These are phyloP conservation scores for Adelognathus sp. DNA, from an alignment of 2,888 invertebrate genomes.

Conservation along the genomic window DNA sequence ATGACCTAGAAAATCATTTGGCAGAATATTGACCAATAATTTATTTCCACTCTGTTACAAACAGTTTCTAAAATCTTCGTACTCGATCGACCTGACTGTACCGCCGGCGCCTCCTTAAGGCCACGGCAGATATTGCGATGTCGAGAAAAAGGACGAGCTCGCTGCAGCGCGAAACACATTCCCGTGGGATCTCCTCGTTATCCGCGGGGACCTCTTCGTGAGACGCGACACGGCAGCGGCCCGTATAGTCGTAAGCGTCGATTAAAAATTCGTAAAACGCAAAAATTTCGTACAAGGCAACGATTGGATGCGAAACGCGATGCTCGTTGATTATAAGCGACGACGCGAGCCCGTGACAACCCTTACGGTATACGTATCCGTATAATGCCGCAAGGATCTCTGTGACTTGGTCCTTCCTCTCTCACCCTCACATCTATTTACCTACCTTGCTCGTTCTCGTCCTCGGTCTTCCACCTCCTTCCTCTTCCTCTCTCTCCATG, in stretches of 20 bases:
- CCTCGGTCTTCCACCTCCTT: background rate
- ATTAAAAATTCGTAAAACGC: constrained; percentile 57
- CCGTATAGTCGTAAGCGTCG: constrained; percentile 2
- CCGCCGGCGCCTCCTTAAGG: no score
- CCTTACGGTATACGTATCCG: background rate
- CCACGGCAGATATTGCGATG: constrained; percentile 39
- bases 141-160: constrained; percentile 1
- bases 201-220: constrained; percentile 42
- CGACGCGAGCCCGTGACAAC: background rate
- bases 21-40: no score
- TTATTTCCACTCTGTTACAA: no score
- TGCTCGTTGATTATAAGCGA: constrained; percentile 40
- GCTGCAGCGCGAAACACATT: constrained; percentile 41
- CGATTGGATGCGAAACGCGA: constrained; percentile 41
- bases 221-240: constrained; percentile 3
- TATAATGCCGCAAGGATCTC: background rate
- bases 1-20: no score
- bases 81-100: background rate
- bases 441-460: background rate
- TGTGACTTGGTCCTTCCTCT: background rate
- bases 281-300: constrained; percentile 53
- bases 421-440: background rate
- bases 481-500: background rate
- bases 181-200: constrained; percentile 55
- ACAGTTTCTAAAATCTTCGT: no score